Conservation (phyloP, 2,888 invertebrate species). For the Phrixothrix hirtus region DNA sequence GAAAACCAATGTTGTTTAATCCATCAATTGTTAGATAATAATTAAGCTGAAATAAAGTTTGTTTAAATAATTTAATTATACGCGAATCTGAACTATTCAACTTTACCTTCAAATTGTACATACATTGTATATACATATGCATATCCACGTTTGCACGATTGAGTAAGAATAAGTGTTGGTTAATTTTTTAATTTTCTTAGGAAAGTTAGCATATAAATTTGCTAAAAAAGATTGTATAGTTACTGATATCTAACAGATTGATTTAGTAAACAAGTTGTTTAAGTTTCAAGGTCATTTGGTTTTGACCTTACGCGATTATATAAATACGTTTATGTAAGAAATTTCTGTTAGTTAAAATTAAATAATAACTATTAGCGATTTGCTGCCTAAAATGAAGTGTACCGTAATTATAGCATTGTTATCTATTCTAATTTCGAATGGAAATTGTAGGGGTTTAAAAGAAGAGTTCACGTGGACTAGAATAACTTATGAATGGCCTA, state of each 20-base stretch:
- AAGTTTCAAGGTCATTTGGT: neutral
- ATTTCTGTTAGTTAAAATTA: neutral
- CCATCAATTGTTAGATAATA: too few relatives aligned
- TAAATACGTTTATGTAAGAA: neutral
- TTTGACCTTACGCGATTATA: neutral
- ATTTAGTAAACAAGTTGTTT: neutral
- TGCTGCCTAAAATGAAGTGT: slow-evolving; percentile 1
- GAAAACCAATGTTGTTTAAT: too few relatives aligned
- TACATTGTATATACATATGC: neutral
- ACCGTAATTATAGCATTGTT: neutral
- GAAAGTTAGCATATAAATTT: too few relatives aligned
- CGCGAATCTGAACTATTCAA: too few relatives aligned
- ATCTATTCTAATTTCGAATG: neutral
- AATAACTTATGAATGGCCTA: slow-evolving; percentile 40
- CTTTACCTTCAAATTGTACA: too few relatives aligned
- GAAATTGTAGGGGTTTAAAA: slow-evolving; percentile 39
- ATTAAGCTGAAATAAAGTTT: too few relatives aligned
- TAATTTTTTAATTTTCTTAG: too few relatives aligned
- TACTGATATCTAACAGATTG: too few relatives aligned
- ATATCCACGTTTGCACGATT: too few relatives aligned
- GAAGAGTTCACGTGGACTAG: slow-evolving; percentile 54
- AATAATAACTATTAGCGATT: neutral
- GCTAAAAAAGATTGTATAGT: neutral
- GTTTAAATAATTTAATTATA: too few relatives aligned
- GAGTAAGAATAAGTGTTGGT: too few relatives aligned